Evolutionary conservation across 2,888 invertebrate species (phyloP).

Genomic region (Yponomeuta plumbellus): DNA sequence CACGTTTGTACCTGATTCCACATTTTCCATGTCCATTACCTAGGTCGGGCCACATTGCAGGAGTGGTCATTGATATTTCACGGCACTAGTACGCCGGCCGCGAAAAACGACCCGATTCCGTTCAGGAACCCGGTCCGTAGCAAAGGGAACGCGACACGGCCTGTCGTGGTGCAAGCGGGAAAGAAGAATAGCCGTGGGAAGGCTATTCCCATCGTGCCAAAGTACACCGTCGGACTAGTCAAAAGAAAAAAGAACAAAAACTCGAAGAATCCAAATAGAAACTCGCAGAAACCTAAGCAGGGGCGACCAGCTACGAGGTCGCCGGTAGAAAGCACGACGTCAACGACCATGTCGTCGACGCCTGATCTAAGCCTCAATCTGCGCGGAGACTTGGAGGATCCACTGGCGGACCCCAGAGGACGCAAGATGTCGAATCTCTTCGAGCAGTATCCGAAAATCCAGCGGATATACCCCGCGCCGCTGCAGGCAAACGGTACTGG

Average conservation of each 20-base stretch:
- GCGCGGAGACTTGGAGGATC: constrained; percentile 57
- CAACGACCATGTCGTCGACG: constrained; percentile 40
- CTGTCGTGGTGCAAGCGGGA: constrained; percentile 60
- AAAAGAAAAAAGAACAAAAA: constrained; percentile 76
- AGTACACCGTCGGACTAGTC: constrained; percentile 64
- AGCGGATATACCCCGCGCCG: constrained; percentile 84
- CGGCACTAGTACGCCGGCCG: constrained; percentile 84
- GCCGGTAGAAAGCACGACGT: constrained; percentile 71
- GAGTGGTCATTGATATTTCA: constrained; percentile 96
- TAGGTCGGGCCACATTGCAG: constrained; percentile 92
- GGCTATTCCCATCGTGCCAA: constrained; percentile 53
- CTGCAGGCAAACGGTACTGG: constrained; percentile 67
- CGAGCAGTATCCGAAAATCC: constrained; percentile 85
- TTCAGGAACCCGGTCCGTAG: constrained; percentile 63
- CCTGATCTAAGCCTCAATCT: constrained; percentile 64
- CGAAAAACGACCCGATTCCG: constrained; percentile 79
- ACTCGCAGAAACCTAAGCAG: constrained; percentile 70
- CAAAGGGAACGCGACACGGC: constrained; percentile 61
- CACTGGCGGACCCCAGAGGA: constrained; percentile 60
- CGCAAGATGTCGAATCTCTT: constrained; percentile 82
- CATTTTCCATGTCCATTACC: constrained; percentile 33
- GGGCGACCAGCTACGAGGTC: constrained; percentile 72
- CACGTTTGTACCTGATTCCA: constrained; percentile 3
- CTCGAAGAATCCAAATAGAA: constrained; percentile 70
- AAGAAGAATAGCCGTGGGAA: constrained; percentile 62